Evolutionary conservation across 2,113 vertebrate genomes (phyloP).

Genomic region (Corynorhinus townsendii): DNA sequence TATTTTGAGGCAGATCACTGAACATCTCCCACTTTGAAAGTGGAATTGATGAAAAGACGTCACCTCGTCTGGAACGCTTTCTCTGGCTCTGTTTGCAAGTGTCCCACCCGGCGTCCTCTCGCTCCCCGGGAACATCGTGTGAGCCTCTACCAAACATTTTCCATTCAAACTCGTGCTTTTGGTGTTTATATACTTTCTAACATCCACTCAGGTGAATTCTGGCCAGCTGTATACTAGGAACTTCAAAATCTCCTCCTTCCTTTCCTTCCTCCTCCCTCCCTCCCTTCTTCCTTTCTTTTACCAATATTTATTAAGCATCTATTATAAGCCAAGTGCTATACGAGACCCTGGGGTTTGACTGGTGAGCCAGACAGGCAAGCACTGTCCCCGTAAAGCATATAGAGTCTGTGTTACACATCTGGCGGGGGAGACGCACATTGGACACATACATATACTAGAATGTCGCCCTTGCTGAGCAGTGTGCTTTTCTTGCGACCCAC

Average conservation of each 20-base stretch:
- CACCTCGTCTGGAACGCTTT: background rate
- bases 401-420: fast-evolving
- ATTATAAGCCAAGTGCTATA: background rate
- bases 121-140: background rate
- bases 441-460: fast-evolving
- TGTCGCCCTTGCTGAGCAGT: fast-evolving
- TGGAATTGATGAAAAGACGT: background rate
- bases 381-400: fast-evolving
- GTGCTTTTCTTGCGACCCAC: fast-evolving
- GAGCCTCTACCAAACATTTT: too few species aligned
- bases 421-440: fast-evolving
- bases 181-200: background rate
- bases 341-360: background rate
- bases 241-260: background rate
- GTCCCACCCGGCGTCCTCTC: fast-evolving
- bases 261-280: background rate
- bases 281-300: too few species aligned
- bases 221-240: too few species aligned
- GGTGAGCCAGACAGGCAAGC: fast-evolving
- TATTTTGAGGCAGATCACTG: background rate
- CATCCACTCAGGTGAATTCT: background rate
- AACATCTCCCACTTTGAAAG: background rate
- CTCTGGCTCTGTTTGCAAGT: background rate
- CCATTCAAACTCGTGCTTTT: fast-evolving
- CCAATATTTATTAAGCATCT: background rate